A percentile compares a stretch with the other conserved stretches of the same genome.
phyloP scores from a whole-genome alignment of 2,797 vertebrate genomes.

The Lithobates sylvaticus region DNA sequence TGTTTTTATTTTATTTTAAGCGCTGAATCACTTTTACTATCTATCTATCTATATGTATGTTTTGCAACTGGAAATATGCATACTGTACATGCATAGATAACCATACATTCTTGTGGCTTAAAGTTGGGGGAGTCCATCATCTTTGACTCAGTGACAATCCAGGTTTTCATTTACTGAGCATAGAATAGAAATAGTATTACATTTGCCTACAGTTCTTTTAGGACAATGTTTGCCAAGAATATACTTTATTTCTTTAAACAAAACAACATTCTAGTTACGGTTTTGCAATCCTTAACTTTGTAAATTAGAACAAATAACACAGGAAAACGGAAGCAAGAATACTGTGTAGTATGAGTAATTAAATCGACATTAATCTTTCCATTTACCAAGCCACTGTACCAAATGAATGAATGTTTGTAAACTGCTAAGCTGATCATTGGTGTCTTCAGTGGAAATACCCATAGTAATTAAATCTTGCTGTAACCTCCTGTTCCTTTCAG shows the following conservation, averaged over 20 bases:
- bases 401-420: constrained; percentile 29
- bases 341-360: constrained; percentile 9
- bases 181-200: too few relatives aligned
- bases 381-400: constrained; percentile 11
- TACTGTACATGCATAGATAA: background rate
- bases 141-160: background rate
- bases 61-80: background rate
- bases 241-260: background rate
- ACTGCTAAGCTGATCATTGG: constrained; percentile 36
- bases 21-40: too few relatives aligned
- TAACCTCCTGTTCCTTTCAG: constrained; percentile 9
- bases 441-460: constrained; percentile 16
- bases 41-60: too few relatives aligned
- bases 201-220: too few relatives aligned
- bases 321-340: background rate
- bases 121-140: background rate
- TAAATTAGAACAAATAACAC: background rate
- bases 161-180: background rate
- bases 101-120: too few relatives aligned
- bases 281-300: background rate
- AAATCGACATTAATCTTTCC: constrained; percentile 12
- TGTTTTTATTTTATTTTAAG: too few relatives aligned
- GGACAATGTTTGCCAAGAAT: too few relatives aligned
- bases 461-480: constrained; percentile 45
- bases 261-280: background rate